Evolutionary conservation across 1,140 invertebrate genomes (phyloP), one percentile per base, ranked within the genome.

Genomic region (Drosophila subobscura): DNA sequence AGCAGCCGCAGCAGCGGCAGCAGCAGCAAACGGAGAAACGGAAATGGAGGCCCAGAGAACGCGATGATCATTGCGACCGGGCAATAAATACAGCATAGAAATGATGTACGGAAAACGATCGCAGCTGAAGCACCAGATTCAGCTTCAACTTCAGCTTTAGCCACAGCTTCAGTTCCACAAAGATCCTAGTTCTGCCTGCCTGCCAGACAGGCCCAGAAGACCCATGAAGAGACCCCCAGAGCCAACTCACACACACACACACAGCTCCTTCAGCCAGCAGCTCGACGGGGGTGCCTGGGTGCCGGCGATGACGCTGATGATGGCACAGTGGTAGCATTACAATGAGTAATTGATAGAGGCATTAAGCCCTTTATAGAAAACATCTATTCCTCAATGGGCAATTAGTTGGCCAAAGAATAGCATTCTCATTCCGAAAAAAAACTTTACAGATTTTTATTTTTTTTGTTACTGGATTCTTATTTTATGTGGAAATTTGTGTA

Each of bases 91-190:
- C 78, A 86, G 64, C 78, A 86, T 86, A 86, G 81, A 86, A 88
- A 86, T 86, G 81, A 88, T 86, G 83, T 86, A 86, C 83, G 81
- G 83, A 86, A 86, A 88, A 88, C 79, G 83, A 86, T 86, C 81
- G 74, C 46, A 63, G 54, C 61, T 72, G 54, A 55, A 51, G 64
- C 74, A 58, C 51, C 55, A 41, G 53, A 45, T 44, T 37, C 33
- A 37, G 33, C 29, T 33, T 27, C 49, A 66, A 42, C 50, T 54
- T 37, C 55, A 57, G 63, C 54, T 52, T 23, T 27, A 51, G 51
- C 33, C 33, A 37, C 44, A 54, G 50, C 65, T 47, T 67, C 23
- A 68, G 64, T 65, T 56, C 66, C 64, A 70, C 49, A 68, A 56
- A 64, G 64, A 70, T 64, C 37, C 45, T 45, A 10, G 65, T 61